Evolutionary conservation across 2,888 invertebrate genomes (phyloP), one percentile per base, ranked within the genome.

Genomic region (Galeruca laticollis): DNA sequence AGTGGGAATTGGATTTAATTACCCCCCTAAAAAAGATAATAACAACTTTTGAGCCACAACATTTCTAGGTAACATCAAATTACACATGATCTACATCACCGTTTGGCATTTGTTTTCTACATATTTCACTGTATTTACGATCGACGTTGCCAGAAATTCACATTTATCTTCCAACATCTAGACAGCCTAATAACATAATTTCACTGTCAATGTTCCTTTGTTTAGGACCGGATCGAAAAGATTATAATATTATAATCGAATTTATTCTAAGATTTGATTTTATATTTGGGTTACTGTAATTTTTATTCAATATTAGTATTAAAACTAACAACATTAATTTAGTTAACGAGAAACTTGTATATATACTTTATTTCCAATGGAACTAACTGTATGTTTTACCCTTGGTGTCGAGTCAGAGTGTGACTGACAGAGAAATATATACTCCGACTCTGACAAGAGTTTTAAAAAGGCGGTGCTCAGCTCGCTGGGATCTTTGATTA

Each of bases 71-170:
- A 47, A 31, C 51, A 62, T 51, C 21, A 51, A 62, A 62, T 62
- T 62, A 62, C 15, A 51, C 33, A 51, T 51, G 51, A 35, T 49
- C 49, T 51, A 51, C 51, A 35, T 62, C 62, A 62, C 31, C 35
- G 51, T 62, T 62, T 62, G 62, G 62, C 62, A 51, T 62, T 62
- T 51, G 62, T 62, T 61, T 61, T 61, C 31, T 26, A 61, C 61
- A 49, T 61, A 49, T 61, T 49, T 49, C 31, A 61, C 47, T n/a
- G 18, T 61, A 61, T 61, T 62, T 62, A 62, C 51, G 51, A 62
- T 62, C 51, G 51, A 21, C 20, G 51, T 62, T 62, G 15, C 62
- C 62, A 43, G 62, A 62, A 62, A 62, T 62, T 35, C 62, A 62
- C 62, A 62, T 62, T 51, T 33, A 62, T 62, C 62, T 62, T 47